Conservation (phyloP, 2,797 vertebrate species). For the Eupleurogrammus muticus region DNA sequence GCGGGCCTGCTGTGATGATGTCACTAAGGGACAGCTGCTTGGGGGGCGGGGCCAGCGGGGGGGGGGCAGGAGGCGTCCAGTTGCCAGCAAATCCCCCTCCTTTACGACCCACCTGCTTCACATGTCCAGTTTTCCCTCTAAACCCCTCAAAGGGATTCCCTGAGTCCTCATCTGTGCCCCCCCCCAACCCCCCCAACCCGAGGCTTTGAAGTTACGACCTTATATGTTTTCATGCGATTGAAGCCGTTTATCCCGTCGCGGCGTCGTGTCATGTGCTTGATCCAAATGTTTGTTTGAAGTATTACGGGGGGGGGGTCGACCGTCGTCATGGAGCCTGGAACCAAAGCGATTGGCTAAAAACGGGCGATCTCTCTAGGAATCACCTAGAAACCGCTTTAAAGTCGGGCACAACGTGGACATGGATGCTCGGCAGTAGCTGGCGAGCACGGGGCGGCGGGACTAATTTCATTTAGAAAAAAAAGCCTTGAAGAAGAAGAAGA, state of each 20-base stretch:
- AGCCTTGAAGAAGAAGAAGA: conserved; percentile 67
- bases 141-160: conserved; percentile 82
- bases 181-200: too few species aligned
- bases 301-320: conserved; percentile 49
- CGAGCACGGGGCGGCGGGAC: conserved; percentile 42
- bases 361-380: conserved; percentile 40
- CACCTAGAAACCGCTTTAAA: conserved; percentile 19
- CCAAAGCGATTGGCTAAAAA: conserved; percentile 38
- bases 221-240: conserved; percentile 70
- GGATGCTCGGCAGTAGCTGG: conserved; percentile 54
- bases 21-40: conserved; percentile 83
- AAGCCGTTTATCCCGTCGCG: conserved; percentile 68
- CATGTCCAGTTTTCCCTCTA: conserved; percentile 74
- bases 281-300: conserved; percentile 74
- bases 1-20: conserved; percentile 74
- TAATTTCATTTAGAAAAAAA: conserved; percentile 79
- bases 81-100: conserved; percentile 71
- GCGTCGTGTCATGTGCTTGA: conserved; percentile 66
- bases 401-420: conserved; percentile 36
- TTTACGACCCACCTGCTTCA: conserved; percentile 72
- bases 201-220: conserved; percentile 75
- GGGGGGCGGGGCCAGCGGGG: conserved; percentile 63
- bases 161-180: conserved; percentile 68
- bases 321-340: conserved; percentile 28
- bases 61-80: conserved; percentile 74